Base-by-base conservation (phyloP, 2,797 vertebrate genomes). In the Ciconia nigra region DNA sequence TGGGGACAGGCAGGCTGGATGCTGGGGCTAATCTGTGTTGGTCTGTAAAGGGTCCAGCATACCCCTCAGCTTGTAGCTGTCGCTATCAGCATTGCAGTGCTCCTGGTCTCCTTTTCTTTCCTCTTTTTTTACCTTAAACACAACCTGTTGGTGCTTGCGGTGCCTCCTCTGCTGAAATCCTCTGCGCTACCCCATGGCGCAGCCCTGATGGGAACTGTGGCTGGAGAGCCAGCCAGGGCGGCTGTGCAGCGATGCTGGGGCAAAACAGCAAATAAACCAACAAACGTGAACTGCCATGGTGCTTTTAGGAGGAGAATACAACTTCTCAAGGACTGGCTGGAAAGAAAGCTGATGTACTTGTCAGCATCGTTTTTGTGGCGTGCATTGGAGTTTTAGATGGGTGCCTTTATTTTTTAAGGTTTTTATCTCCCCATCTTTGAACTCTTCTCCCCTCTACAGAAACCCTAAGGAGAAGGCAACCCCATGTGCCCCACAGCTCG, bases 401-500 rank as follows among this genome's bases (percentile, higher is more conserved):
- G 15, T 82, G 42, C 22, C 31, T 59, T 46, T 70, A 35, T 77
- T 79, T 47, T 61, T 63, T 33, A 37, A 59, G 47, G 17, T 5
- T 73, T 83, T 61, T 35, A 7, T n/a, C 11, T 79, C 62, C 37
- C 57, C 2, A 3, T 5, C 39, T 51, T 67, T 47, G 87, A 41
- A 39, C 65, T 87, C 82, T 65, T 79, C 91, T 92, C 55, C 49
- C 3, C 5, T 44, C 22, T n/a, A 15, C 19, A 3, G 44, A 74
- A 66, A 3, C 4, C 24, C 22, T 8, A 16, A 52, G 24, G 52
- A 46, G 39, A 76, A 17, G 42, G 19, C 46, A 51, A 20, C 10
- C 33, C 11, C 4, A 0, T 0, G 18, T 49, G 44, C 1, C 44
- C 14, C 15, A 5, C 5, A 46, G 66, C 31, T 51, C 0, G 0